Base-by-base conservation (phyloP, 2,888 invertebrate species). In the Thymelicus sylvestris region DNA sequence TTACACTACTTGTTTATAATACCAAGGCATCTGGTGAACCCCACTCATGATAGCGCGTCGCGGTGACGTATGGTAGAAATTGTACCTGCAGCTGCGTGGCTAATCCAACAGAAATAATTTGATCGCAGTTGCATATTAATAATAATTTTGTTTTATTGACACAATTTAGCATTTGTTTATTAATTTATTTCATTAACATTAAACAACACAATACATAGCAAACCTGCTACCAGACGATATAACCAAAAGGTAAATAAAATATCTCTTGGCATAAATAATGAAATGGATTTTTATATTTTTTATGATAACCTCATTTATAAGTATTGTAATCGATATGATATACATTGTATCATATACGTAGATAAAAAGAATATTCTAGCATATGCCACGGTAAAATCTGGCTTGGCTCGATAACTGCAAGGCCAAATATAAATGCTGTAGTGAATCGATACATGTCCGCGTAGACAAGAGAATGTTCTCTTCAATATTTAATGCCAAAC, bases 381-480 rank as follows among this genome's bases (percentile, higher is more conserved):
- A 24, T 55, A 24, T 24, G 12, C 24, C 55, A 55, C 55, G 12
- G 55, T 24, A 55, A 55, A 55, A 55, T 24, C 19, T 3, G 8
- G 55, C 52, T 52, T 52, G 52, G 52, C 55, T 55, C 24, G 55
- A 55, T 55, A 55, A 55, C 55, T 63, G 62, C 62, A 63, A 63
- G 62, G 62, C 47, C 62, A 44, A 19, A 63, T 63, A 47, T 63
- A 63, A 63, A 48, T 48, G 62, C 48, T 47, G 62, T 48, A 48
- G 44, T 63, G 47, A 44, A 63, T 47, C 47, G n/a, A 31, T 63
- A 31, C 13, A 48, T 48, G 62, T 48, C 47, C 47, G 62, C 19
- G 52, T 52, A 19, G 52, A 24, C 55, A 55, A 55, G 55, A 19
- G 55, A 55, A 55, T 39, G n/a, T 19, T 10, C 19, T 59, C 24